phyloP scores from a whole-genome alignment of 2,888 invertebrate genomes.

The Creontiades dilutus region DNA sequence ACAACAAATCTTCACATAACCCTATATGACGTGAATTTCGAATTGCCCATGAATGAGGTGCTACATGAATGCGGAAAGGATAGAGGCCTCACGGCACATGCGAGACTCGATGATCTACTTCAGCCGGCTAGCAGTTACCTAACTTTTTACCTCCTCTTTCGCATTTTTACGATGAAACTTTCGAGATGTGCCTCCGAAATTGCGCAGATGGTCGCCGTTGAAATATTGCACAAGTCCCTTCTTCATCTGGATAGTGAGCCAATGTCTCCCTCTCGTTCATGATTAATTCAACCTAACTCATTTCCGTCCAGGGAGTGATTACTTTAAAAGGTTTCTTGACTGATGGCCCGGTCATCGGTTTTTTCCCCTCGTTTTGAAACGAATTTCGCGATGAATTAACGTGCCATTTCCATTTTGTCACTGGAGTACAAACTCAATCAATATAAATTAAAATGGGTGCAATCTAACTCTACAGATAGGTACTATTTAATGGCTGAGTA shows the following conservation, averaged over 20 bases:
- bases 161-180: conserved; percentile 25
- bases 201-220: conserved; percentile 22
- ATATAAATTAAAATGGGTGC: too few relatives aligned
- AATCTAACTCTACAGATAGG: too few relatives aligned
- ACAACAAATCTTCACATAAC: too few relatives aligned
- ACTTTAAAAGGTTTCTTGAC: conserved; percentile 35
- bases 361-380: background rate
- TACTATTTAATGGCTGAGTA: too few relatives aligned
- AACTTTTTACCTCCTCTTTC: background rate
- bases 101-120: background rate
- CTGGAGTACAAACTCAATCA: background rate
- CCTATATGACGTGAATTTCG: too few relatives aligned
- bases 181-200: conserved; percentile 18
- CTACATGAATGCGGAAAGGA: background rate
- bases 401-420: background rate
- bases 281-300: conserved; percentile 31
- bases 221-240: background rate
- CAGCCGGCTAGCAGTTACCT: background rate
- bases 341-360: background rate
- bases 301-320: conserved; percentile 19
- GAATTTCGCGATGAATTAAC: background rate
- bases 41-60: too few relatives aligned
- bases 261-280: conserved; percentile 26
- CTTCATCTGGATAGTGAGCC: background rate
- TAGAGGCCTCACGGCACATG: background rate